Evolutionary conservation across 1,140 invertebrate species (phyloP).

Genomic region (Colletes gigas): DNA sequence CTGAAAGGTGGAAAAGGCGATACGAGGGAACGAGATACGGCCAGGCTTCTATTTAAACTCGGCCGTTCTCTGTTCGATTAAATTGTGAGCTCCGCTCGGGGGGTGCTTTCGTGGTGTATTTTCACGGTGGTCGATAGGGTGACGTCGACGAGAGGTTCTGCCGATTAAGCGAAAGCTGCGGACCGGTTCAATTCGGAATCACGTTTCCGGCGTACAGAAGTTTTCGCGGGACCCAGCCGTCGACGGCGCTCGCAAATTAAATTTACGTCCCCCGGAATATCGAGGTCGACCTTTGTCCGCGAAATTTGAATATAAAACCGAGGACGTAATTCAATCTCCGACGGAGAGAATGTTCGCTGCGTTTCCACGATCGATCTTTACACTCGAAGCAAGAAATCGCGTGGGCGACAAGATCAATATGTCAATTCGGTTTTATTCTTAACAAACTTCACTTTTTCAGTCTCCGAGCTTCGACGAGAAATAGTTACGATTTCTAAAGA

Average conservation of each 20-base stretch:
- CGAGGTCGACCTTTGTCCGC: constrained; percentile 6
- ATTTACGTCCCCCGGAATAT: constrained; percentile 12
- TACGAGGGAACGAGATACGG: background rate
- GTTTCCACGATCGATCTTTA: background rate
- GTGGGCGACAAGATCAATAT: too few relatives aligned
- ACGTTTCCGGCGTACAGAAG: constrained; percentile 22
- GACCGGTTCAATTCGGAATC: constrained; percentile 4
- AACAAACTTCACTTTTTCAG: too few relatives aligned
- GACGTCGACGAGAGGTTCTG: constrained; percentile 19
- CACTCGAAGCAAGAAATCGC: background rate
- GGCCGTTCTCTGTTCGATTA: constrained; percentile 20
- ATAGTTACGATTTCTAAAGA: too few relatives aligned
- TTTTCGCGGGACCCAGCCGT: background rate
- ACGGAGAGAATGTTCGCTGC: background rate
- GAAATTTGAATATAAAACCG: constrained; percentile 26
- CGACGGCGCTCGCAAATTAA: constrained; percentile 15
- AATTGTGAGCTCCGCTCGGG: constrained; percentile 13
- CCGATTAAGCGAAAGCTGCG: constrained; percentile 35
- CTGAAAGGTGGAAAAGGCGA: background rate
- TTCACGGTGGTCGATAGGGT: constrained; percentile 11
- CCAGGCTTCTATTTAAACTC: constrained; percentile 31
- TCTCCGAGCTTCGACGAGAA: too few relatives aligned
- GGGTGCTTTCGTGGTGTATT: constrained; percentile 17
- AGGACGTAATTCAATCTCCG: background rate
- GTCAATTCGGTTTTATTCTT: too few relatives aligned